Percentiles rank a stretch among this genome's conserved stretches.
These are phyloP conservation scores for Apostichopus japonicus DNA, from an alignment of 35 echinoderm and acorn worm species.

Conservation along the genomic window DNA sequence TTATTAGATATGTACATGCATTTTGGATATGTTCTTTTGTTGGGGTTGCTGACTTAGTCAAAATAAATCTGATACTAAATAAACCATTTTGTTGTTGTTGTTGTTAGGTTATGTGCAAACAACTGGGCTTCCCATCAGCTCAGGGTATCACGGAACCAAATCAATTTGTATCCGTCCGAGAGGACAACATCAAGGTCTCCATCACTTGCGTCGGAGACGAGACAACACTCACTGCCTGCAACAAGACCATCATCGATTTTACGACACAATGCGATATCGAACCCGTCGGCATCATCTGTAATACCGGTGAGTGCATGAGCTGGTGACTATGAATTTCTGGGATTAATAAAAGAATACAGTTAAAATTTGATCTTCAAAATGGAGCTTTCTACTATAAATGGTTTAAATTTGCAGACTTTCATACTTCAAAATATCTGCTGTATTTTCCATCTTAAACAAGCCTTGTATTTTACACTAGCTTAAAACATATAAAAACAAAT, in stretches of 20 bases:
- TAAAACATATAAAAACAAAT: no score
- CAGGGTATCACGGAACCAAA: not conserved
- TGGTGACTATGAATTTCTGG: not conserved
- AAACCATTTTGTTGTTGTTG: not conserved
- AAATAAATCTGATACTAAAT: not conserved
- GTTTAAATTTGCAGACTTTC: no score
- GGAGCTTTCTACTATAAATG: no score
- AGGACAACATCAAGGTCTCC: not conserved
- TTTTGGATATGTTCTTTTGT: not conserved
- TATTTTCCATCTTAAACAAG: no score
- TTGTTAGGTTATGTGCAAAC: slow-evolving; percentile 42
- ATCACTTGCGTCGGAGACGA: slow-evolving; percentile 9
- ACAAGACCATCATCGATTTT: slow-evolving; percentile 12
- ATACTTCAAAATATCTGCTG: no score
- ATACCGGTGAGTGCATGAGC: slow-evolving; percentile 1
- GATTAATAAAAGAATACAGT: no score
- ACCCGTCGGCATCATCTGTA: slow-evolving; percentile 10
- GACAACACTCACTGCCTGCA: not conserved
- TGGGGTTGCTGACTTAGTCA: not conserved
- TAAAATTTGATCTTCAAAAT: no score
- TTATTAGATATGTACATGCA: not conserved
- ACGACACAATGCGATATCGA: not conserved
- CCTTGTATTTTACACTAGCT: no score
- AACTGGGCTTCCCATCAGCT: slow-evolving; percentile 31
- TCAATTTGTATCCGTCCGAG: not conserved